Evolutionary conservation across 1,140 invertebrate genomes (phyloP).

Genomic region (Armadillidium nasatum): DNA sequence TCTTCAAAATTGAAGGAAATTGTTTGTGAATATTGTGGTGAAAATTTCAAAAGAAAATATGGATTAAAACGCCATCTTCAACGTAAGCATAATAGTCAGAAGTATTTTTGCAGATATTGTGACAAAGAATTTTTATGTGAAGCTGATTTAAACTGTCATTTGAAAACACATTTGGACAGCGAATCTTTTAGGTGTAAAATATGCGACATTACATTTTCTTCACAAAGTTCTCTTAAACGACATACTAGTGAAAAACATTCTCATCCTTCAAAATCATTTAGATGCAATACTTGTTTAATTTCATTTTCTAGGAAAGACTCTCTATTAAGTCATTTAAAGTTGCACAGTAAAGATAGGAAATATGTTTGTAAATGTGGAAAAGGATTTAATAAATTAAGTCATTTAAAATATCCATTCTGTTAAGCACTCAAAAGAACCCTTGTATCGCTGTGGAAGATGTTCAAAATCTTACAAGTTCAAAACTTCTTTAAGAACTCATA

Average conservation of each 20-base stretch:
- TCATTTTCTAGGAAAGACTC: not conserved
- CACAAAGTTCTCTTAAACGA: not conserved
- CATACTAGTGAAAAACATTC: not conserved
- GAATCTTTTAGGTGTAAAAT: not conserved
- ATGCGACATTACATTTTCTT: not conserved
- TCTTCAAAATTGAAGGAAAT: not conserved
- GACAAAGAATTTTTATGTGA: not conserved
- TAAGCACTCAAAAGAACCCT: not conserved
- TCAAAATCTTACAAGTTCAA: not conserved
- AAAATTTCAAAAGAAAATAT: not conserved
- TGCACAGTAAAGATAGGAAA: not conserved
- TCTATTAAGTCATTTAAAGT: not conserved
- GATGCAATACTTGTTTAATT: not conserved
- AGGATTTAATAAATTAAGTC: not conserved
- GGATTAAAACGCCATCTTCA: not conserved
- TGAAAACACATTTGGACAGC: not conserved
- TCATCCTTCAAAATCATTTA: not conserved
- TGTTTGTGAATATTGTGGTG: not conserved
- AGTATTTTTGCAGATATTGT: not conserved
- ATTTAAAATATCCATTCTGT: not conserved
- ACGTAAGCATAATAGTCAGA: not conserved
- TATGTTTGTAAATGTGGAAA: constrained; percentile 6
- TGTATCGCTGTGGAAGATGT: not conserved
- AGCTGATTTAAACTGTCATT: not conserved
- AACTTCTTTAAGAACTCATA: not conserved